phyloP scores from a whole-genome alignment of 2,113 vertebrate species.

The Carlito syrichta region DNA sequence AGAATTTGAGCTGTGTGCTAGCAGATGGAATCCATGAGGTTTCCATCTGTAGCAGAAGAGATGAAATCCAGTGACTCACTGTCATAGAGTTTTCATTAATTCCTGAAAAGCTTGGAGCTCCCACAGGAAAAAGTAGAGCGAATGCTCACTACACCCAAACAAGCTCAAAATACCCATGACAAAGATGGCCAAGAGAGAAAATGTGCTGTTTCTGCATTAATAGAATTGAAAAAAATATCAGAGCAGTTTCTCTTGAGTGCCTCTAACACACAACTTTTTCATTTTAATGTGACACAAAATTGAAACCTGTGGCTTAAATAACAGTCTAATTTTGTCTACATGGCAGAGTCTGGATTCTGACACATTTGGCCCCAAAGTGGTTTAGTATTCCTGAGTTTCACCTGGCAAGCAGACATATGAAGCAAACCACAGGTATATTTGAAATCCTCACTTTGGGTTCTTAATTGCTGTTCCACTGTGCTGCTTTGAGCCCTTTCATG shows the following conservation, averaged over 20 bases:
- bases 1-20: neutral
- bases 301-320: neutral
- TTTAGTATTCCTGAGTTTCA: neutral
- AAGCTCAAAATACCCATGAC: neutral
- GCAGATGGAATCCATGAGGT: neutral
- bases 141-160: neutral
- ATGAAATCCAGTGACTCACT: neutral
- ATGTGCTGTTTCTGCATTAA: neutral
- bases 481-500: neutral
- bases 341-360: neutral
- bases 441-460: neutral
- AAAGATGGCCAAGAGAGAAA: neutral
- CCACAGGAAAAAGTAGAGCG: neutral
- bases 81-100: neutral
- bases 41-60: neutral
- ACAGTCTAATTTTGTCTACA: neutral
- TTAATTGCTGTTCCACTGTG: neutral
- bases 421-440: neutral
- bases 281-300: neutral
- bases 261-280: neutral
- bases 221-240: neutral
- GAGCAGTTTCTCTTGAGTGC: neutral
- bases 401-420: neutral
- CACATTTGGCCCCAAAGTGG: neutral
- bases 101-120: neutral